Evolutionary conservation across 2,888 invertebrate species (phyloP), one percentile per base, ranked within the genome.

Genomic region (Hypomecis atomaria): DNA sequence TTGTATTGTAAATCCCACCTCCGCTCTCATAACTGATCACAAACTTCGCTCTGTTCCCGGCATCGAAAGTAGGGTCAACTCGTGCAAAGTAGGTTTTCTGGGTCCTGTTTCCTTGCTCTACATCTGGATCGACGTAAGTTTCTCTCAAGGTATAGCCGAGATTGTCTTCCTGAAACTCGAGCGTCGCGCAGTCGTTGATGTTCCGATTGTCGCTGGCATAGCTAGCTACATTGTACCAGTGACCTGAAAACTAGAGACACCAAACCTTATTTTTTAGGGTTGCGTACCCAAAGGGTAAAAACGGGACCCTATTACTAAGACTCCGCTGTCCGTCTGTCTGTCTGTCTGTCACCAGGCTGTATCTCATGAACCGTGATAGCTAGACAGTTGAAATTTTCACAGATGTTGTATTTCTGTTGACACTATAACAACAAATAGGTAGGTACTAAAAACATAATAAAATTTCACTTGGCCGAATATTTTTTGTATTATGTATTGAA

Each of bases 121-220:
- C 44, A 42, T 85, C 83, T 0, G 76, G 56, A 10, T 85, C 83
- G 0, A 92, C 86, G 55, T 86, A 92, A 0, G 87, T 88, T 66
- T 92, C 92, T 13, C 85, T 83, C 42, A 91, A 67, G 6, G 87
- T 91, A 58, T 85, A 92, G 0, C 92, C 92, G 5, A 92, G 70
- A 71, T 92, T 89, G 58, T 92, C 92, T 71, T 92, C 92, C 65
- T 89, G 87, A 63, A 92, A 90, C 11, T 90, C 87, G 8, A 92
- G 66, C 4, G 82, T 87, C 0, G 91, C 82, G 33, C 92, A 92
- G 70, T 92, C 90, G 65, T 89, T 86, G 61, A 88, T 88, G 3
- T 75, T 67, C 0, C 90, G 79, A 0, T 84, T 83, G 68, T 92
- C 92, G 53, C 92, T 92, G 0, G 91, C 89, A 44, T 83, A 92